Base-by-base conservation (phyloP, 2,888 invertebrate genomes). In the Chloromyia formosa region DNA sequence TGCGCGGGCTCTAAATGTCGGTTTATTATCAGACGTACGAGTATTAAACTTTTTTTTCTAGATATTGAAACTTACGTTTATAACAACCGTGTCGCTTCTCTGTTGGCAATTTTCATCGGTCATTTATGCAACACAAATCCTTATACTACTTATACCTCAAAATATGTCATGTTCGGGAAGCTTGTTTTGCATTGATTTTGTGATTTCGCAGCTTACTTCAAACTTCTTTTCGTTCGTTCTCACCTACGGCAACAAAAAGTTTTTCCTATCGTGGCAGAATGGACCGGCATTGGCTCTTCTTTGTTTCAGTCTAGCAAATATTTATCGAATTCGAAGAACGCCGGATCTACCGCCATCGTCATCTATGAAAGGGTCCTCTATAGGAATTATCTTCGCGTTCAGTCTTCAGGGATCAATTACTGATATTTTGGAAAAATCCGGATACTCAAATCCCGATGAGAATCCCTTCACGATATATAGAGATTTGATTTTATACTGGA, bases 51-150 rank as follows among this genome's bases (percentile, higher is more conserved):
- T 53, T 71, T 27, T n/a, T 10, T 12, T 49, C 12, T 10, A 85
- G 85, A 81, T 83, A 20, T 77, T 82, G 4, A 82, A 82, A 69
- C 79, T 85, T 73, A 81, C 83, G 0, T 72, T 82, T 49, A 80
- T 85, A 45, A 85, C 84, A 58, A 82, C 84, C 5, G 80, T 82
- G 45, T 82, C 84, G 1, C 79, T 82, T 0, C 82, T 90, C 0
- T 89, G 89, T 78, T 93, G 94, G 91, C 92, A 95, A 84, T 94
- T 96, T 86, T 90, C 94, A 0, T 94, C 94, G 80, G 93, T 95
- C 81, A 90, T 94, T 74, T 89, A 94, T 79, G 87, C 92, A 2
- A 93, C 93, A 0, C 94, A 95, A 83, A 87, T 91, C 0, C 84
- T 91, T 4, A 91, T 93, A 2, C 87, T 95, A 77, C 91, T 93